Base-by-base conservation (phyloP, 2,113 vertebrate species). In the Edolisoma coerulescens region DNA sequence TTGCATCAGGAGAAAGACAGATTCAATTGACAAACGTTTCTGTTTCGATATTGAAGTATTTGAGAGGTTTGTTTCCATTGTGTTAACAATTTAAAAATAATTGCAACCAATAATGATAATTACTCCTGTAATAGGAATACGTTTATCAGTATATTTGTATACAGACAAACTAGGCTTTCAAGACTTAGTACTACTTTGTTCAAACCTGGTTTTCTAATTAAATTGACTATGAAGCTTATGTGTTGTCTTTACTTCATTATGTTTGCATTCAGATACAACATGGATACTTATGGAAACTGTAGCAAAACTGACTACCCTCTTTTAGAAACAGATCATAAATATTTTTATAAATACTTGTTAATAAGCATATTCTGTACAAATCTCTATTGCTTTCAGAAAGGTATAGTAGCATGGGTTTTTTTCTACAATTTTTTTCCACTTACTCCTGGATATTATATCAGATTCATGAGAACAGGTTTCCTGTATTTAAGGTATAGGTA, bases 11-110 rank as follows among this genome's bases (percentile, higher is more conserved):
- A 98, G 99, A 95, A 99, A 99, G 97, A 99, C 99, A 0, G 99
- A 99, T 96, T 99, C 99, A 68, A 99, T 99, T 92, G 99, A 99
- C 98, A 99, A 99, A 75, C 98, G 99, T 35, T 99, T 99, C 98
- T 99, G 99, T 97, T 99, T 99, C 3, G 99, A 99, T 96, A 98
- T 99, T 37, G 99, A 99, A 98, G 99, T 99, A 23, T 97, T 98
- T 47, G 99, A 99, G 97, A 99, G 99, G 99, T 99, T 95, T 98
- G 99, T 92, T 87, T 22, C 23, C 2, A 0, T 84, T 91, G 21
- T 71, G 13, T 69, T 93, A 76, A 67, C 71, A 57, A 67, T 69
- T 39, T 50, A 6, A 61, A 81, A 68, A 37, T 47, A 59, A 42
- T 57, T 71, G 7, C 16, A 73, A 59, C 5, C 10, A 22, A 39